Evolutionary conservation across 2,113 vertebrate genomes (phyloP).

Genomic region (Chinchilla lanigera): DNA sequence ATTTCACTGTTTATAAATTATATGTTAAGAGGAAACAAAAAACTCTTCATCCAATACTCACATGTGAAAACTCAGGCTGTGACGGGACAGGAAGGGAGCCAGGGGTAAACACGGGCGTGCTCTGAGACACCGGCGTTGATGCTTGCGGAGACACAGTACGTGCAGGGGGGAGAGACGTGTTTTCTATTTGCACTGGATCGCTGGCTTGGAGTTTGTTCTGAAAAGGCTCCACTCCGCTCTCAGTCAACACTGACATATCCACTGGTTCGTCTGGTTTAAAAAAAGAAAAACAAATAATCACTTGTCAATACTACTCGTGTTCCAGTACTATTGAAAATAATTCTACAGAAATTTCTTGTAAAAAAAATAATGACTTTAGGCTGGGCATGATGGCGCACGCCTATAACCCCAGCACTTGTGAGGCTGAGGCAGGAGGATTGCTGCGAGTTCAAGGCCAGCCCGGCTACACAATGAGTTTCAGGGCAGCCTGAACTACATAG

Average conservation of each 20-base stretch:
- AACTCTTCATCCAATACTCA: slow-evolving; percentile 81
- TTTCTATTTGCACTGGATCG: slow-evolving; percentile 81
- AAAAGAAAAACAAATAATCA: slow-evolving; percentile 62
- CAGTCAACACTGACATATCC: slow-evolving; percentile 86
- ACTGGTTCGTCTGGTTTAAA: slow-evolving; percentile 86
- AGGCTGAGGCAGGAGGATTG: not conserved
- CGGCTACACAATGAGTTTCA: not conserved
- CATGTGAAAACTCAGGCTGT: slow-evolving; percentile 96
- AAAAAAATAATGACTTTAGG: not conserved
- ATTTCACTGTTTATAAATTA: not conserved
- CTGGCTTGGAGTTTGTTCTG: slow-evolving; percentile 77
- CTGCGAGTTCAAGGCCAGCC: not conserved
- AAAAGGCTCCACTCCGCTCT: slow-evolving; percentile 71
- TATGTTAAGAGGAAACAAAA: not conserved
- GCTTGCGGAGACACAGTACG: slow-evolving; percentile 83
- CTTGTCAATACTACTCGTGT: slow-evolving; percentile 7
- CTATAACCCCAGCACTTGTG: not conserved
- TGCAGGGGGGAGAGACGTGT: slow-evolving; percentile 43
- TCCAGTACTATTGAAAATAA: slow-evolving; percentile 51
- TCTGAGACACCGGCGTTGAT: slow-evolving; percentile 92
- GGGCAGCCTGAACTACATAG: not conserved
- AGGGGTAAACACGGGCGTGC: slow-evolving; percentile 86
- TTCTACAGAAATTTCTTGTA: slow-evolving; percentile 18
- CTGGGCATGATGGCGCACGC: not conserved
- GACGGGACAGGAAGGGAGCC: slow-evolving; percentile 90